These are phyloP conservation scores for Conus ventricosus DNA, from an alignment of 1,140 invertebrate species.

Conservation along the genomic window DNA sequence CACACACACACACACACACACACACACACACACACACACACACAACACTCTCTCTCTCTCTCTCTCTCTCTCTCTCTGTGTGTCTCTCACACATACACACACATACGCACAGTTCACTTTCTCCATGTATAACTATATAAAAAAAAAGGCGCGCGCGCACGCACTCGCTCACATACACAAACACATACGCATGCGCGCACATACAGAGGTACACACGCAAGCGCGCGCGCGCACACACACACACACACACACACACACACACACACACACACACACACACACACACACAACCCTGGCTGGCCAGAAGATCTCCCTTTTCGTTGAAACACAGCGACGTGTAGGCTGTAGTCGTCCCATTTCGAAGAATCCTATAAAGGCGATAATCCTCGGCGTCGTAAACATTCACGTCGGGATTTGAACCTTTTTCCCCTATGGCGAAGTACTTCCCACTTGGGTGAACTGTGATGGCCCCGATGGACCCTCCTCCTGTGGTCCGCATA, in stretches of 20 bases:
- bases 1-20: neutral
- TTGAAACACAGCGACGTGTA: conserved; percentile 87
- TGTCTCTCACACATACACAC: no score
- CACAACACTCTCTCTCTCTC: neutral
- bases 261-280: conserved; percentile 10
- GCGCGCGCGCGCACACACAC: conserved; percentile 20
- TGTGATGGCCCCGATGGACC: conserved; percentile 34
- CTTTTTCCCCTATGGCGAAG: conserved; percentile 44
- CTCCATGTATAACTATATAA: neutral
- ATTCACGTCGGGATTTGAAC: conserved; percentile 32
- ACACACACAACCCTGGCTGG: conserved; percentile 80
- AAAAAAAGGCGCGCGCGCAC: neutral
- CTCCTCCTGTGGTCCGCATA: conserved; percentile 33
- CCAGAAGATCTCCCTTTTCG: conserved; percentile 83
- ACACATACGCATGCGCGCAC: neutral
- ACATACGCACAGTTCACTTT: neutral
- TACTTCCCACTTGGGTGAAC: conserved; percentile 33
- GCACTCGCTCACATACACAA: neutral
- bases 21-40: neutral
- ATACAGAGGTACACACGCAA: neutral
- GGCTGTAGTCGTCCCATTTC: conserved; percentile 81
- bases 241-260: neutral
- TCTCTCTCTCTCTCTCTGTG: neutral
- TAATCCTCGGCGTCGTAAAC: conserved; percentile 79
- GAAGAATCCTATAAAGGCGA: conserved; percentile 82